Evolutionary conservation across 2,797 vertebrate species (phyloP), one percentile per base, ranked within the genome.

Genomic region (Parauchenoglanis ngamensis): DNA sequence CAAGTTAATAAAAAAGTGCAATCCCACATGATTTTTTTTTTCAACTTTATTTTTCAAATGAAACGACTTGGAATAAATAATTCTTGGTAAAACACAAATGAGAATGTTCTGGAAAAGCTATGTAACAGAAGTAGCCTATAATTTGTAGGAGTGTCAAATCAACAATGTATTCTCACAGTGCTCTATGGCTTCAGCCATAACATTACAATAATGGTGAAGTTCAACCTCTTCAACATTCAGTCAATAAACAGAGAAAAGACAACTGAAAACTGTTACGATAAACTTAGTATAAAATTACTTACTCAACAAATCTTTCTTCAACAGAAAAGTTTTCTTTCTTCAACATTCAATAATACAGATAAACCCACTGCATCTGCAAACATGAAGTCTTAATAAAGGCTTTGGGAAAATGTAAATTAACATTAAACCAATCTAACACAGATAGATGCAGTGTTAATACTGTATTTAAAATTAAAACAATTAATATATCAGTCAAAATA

Each of bases 41-140:
- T 87, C 19, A 90, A 86, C 88, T 90, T 91, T 91, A 89, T 90
- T 91, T 76, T 86, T 90, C 70, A 88, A 89, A 88, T 85, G 75
- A 87, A 90, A 85, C 49, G 12, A 83, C 61, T 83, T 89, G n/a
- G 65, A 89, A 90, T 86, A 89, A 89, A 87, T 87, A 86, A n/a
- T 10, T 72, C 72, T 89, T 79, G 81, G 79, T 78, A 84, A 90
- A 90, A 89, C 67, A 90, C 68, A 89, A 91, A 90, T 56, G n/a
- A 28, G 23, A 79, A 89, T 84, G 59, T 56, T 73, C 54, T 85
- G 85, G 67, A 87, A 88, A 84, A 84, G 78, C 52, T n/a, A 82
- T 54, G 23, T 56, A 79, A 78, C 77, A 90, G 86, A 89, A 81
- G 31, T 31, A 49, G 49, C 6, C 49, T 7, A 25, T 13, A 54